Conservation (phyloP, 2,888 invertebrate species). For the Camptogramma bilineatum region DNA sequence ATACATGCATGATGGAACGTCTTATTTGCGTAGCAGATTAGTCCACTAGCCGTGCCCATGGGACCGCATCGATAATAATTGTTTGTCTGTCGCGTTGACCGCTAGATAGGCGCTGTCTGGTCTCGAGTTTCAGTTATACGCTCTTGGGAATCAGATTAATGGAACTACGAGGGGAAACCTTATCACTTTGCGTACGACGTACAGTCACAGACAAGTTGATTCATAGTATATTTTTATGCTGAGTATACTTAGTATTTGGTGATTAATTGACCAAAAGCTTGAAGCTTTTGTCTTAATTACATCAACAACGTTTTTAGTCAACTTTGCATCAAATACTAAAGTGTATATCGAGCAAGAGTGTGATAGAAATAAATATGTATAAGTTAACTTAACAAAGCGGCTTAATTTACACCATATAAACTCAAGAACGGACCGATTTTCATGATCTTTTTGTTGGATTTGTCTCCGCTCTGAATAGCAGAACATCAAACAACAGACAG, state of each 20-base stretch:
- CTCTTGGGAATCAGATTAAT: slow-evolving; percentile 27
- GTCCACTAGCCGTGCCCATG: slow-evolving; percentile 32
- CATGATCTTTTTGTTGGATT: no score
- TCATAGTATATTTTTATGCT: not conserved
- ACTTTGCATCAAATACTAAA: no score
- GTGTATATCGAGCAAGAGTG: no score
- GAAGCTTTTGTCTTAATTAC: no score
- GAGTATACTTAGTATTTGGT: not conserved
- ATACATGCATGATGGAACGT: slow-evolving; percentile 23
- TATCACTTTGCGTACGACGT: not conserved
- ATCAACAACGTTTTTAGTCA: no score
- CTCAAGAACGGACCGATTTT: no score
- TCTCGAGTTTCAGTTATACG: slow-evolving; percentile 36
- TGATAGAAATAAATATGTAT: no score
- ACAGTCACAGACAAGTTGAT: not conserved
- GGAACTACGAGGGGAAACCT: slow-evolving; percentile 4
- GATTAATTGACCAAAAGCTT: no score
- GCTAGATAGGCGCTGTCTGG: slow-evolving; percentile 33
- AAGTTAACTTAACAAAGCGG: no score
- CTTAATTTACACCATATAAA: no score
- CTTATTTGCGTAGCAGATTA: slow-evolving; percentile 30
- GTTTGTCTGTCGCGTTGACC: slow-evolving; percentile 40
- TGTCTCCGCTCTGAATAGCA: no score
- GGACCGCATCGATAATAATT: slow-evolving; percentile 41
- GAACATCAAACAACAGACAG: no score